These are phyloP conservation scores for Alfaro cultratus DNA, from an alignment of 2,797 vertebrate genomes.

Conservation along the genomic window DNA sequence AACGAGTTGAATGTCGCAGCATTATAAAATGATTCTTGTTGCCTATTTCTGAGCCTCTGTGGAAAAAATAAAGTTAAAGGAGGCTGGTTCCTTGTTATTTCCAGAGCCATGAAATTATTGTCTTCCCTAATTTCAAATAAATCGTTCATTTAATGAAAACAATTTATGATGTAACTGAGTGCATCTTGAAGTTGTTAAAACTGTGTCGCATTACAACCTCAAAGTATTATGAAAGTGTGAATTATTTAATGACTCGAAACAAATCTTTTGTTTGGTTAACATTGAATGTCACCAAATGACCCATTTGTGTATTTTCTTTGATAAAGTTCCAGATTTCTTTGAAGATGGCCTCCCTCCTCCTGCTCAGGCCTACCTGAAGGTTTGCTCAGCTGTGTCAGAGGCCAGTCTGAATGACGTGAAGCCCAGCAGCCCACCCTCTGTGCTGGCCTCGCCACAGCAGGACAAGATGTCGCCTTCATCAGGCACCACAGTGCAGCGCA, in stretches of 20 bases:
- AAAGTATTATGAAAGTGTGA: not conserved
- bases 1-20: not conserved
- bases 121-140: not conserved
- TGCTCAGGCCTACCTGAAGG: conserved; percentile 83
- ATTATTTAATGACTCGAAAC: not conserved
- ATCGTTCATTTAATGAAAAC: not conserved
- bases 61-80: not conserved
- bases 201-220: not conserved
- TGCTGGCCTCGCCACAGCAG: conserved; percentile 54
- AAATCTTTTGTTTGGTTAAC: not conserved
- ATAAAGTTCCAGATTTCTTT: conserved; percentile 78
- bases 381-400: conserved; percentile 79
- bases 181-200: not conserved
- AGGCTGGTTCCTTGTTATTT: not conserved
- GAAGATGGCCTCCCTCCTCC: conserved; percentile 81
- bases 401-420: conserved; percentile 68
- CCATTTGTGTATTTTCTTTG: not conserved
- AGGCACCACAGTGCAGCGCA: conserved; percentile 80
- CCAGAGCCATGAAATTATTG: not conserved
- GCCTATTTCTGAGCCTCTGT: not conserved
- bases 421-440: conserved; percentile 43
- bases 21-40: not conserved
- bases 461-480: conserved; percentile 46
- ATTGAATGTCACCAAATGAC: not conserved
- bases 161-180: not conserved